phyloP scores from a whole-genome alignment of 2,888 invertebrate genomes.

The Amitus sp. region DNA sequence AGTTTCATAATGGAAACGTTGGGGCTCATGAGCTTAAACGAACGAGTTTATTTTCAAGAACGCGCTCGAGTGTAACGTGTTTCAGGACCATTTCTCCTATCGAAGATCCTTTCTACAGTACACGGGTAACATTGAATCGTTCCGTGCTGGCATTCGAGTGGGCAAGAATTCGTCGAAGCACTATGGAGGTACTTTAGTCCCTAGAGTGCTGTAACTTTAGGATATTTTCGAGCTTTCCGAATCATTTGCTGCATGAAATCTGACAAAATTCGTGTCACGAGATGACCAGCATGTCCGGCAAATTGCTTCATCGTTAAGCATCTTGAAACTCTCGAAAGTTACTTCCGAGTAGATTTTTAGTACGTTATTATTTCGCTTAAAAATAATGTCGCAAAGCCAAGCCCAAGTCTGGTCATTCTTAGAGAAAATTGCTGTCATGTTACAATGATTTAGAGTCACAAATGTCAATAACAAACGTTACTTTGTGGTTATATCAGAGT shows the following conservation, averaged over 20 bases:
- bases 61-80: slow-evolving; percentile 21
- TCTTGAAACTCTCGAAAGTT: no score
- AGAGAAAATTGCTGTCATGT: no score
- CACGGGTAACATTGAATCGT: slow-evolving; percentile 17
- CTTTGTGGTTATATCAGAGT: no score
- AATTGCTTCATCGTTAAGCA: no score
- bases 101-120: slow-evolving; percentile 23
- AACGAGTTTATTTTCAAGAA: slow-evolving; percentile 28
- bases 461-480: no score
- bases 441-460: no score
- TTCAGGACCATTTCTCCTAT: slow-evolving; percentile 31
- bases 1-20: slow-evolving; percentile 11
- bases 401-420: no score
- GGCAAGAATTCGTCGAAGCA: slow-evolving; percentile 24
- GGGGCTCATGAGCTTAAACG: slow-evolving; percentile 15
- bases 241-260: slow-evolving; percentile 37
- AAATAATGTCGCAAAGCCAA: no score
- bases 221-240: slow-evolving; percentile 41
- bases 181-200: slow-evolving; percentile 15
- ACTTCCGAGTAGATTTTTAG: no score
- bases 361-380: no score
- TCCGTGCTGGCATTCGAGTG: slow-evolving; percentile 25
- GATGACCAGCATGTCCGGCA: not conserved
- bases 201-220: slow-evolving; percentile 7
- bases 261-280: slow-evolving; percentile 24